Base-by-base conservation (phyloP, 2,888 invertebrate species). In the Theodoxus fluviatilis region DNA sequence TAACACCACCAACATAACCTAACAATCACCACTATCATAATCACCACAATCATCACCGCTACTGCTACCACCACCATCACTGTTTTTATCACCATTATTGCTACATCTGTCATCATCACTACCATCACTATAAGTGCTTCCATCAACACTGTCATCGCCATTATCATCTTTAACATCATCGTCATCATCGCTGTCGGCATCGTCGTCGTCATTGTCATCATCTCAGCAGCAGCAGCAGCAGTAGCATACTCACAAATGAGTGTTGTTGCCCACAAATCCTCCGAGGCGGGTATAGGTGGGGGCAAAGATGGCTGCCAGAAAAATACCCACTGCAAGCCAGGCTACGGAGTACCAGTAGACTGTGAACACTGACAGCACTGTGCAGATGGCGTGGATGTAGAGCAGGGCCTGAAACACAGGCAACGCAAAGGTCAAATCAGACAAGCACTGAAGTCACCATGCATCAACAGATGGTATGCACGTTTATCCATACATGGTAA, bases 201-300 rank as follows among this genome's bases (percentile, higher is more conserved):
- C n/a, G n/a, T n/a, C n/a, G n/a, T n/a, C n/a, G n/a, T n/a, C n/a
- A n/a, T n/a, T n/a, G n/a, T n/a, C n/a, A n/a, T n/a, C n/a, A n/a
- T n/a, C n/a, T n/a, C n/a, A n/a, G n/a, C n/a, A n/a, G n/a, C n/a
- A n/a, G n/a, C n/a, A n/a, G n/a, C n/a, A n/a, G n/a, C n/a, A n/a
- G n/a, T n/a, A n/a, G n/a, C n/a, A n/a, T 40, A 80, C 83, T 78
- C 75, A 85, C 85, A 78, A 75, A 47, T 84, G 78, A 67, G 80
- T 81, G 28, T 76, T 82, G 73, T 77, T 81, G 28, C 85, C 85
- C 38, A 83, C 80, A 72, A 80, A 85, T 28, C 85, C 85, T 6
- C 81, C 79, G 49, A 80, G 71, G 18, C 83, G 72, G 0, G 84
- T 82, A 74, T 79, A 85, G 1, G 76, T 74, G 6, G 85, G 85